These are phyloP conservation scores for Pomatorhinus ruficollis DNA, from an alignment of 2,113 vertebrate species.

Conservation along the genomic window DNA sequence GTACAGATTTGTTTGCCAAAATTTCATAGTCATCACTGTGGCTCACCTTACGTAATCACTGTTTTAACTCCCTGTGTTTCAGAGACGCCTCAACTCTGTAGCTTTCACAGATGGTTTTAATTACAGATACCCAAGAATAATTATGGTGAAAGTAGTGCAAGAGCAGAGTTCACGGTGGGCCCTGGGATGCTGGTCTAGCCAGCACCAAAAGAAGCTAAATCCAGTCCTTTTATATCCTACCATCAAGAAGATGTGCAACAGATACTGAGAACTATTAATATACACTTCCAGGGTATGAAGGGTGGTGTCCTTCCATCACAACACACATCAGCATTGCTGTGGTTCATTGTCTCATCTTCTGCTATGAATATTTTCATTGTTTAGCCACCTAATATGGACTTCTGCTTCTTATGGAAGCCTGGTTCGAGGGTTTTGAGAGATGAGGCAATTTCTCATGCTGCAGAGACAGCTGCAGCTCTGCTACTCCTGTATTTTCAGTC, in stretches of 20 bases:
- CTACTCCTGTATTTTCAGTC: background rate
- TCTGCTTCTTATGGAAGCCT: background rate
- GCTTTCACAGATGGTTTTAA: constrained; percentile 28
- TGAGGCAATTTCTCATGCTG: background rate
- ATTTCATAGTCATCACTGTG: background rate
- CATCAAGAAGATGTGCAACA: constrained; percentile 25
- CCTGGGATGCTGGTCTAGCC: background rate
- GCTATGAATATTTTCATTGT: background rate
- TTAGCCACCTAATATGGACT: background rate
- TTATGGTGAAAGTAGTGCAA: background rate
- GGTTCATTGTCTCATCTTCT: background rate
- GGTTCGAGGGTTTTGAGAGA: background rate
- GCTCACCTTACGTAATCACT: background rate
- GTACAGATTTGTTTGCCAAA: background rate
- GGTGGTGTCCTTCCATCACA: background rate
- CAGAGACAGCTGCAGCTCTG: background rate
- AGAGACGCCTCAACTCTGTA: background rate
- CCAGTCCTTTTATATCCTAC: background rate
- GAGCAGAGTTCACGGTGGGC: background rate
- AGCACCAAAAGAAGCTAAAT: constrained; percentile 10
- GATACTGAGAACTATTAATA: constrained; percentile 17
- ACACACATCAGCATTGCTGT: constrained; percentile 1
- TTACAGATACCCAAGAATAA: background rate
- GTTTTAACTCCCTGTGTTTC: background rate
- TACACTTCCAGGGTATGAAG: background rate